phyloP scores from a whole-genome alignment of 2,888 invertebrate genomes.

The Oligia strigilis region DNA sequence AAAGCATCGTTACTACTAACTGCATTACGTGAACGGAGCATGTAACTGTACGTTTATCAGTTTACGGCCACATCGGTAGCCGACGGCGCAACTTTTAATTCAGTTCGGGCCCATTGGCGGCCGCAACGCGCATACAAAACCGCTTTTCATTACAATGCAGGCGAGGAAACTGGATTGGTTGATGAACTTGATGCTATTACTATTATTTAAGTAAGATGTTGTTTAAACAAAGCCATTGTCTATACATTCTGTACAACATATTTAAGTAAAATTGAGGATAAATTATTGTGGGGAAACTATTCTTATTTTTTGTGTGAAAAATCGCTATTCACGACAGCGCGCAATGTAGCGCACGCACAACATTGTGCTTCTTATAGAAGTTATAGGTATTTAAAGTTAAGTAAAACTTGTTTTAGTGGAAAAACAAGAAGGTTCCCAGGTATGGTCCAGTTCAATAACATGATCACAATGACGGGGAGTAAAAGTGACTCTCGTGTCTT shows the following conservation, averaged over 20 bases:
- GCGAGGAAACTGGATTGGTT: slow-evolving; percentile 54
- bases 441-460: too few species aligned
- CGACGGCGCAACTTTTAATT: slow-evolving; percentile 65
- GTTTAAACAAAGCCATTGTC: not conserved
- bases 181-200: slow-evolving; percentile 25
- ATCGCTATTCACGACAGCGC: not conserved
- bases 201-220: slow-evolving; percentile 13
- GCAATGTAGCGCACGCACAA: not conserved
- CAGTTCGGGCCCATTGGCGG: slow-evolving; percentile 55
- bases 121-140: slow-evolving; percentile 65
- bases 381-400: too few species aligned
- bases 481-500: too few species aligned
- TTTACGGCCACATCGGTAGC: slow-evolving; percentile 55
- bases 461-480: too few species aligned
- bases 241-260: not conserved
- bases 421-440: too few species aligned
- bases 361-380: too few species aligned
- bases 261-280: too few species aligned
- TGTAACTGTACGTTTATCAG: slow-evolving; percentile 64
- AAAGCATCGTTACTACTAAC: slow-evolving; percentile 59
- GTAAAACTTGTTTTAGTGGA: too few species aligned
- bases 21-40: slow-evolving; percentile 53
- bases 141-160: slow-evolving; percentile 64
- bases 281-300: too few species aligned
- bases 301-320: not conserved